Conservation (phyloP, 2,113 vertebrate genomes). For the Rhinopomastus cyanomelas region DNA sequence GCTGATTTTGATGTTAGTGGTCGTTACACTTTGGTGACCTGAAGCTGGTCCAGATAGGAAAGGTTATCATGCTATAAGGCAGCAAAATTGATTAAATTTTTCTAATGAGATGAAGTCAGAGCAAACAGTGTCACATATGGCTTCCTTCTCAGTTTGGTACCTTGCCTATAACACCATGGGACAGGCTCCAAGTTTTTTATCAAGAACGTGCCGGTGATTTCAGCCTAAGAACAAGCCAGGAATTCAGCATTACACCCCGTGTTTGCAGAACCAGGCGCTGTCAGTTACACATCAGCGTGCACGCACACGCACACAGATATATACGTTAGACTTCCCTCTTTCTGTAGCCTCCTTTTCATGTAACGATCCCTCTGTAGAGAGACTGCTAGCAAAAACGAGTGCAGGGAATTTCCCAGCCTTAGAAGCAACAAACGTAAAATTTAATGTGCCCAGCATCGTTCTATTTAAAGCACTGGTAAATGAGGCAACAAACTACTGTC, state of each 20-base stretch:
- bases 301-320: too few species aligned
- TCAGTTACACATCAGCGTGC: background rate
- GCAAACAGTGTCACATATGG: background rate
- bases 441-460: background rate
- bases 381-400: background rate
- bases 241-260: background rate
- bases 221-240: background rate
- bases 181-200: slow-evolving; percentile 15
- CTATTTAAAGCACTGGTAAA: slow-evolving; percentile 65
- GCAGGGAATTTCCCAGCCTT: background rate
- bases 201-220: background rate
- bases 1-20: background rate
- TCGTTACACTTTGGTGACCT: background rate
- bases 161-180: background rate
- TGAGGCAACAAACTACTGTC: slow-evolving; percentile 64
- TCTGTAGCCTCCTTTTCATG: background rate
- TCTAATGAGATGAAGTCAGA: background rate
- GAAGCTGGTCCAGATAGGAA: background rate
- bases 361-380: background rate
- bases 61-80: background rate
- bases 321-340: background rate
- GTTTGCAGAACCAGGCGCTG: background rate
- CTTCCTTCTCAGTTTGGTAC: background rate
- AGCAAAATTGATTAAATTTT: background rate
- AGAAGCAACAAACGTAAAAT: background rate